These are phyloP conservation scores for Willisornis vidua DNA, from an alignment of 2,113 vertebrate species.

Conservation along the genomic window DNA sequence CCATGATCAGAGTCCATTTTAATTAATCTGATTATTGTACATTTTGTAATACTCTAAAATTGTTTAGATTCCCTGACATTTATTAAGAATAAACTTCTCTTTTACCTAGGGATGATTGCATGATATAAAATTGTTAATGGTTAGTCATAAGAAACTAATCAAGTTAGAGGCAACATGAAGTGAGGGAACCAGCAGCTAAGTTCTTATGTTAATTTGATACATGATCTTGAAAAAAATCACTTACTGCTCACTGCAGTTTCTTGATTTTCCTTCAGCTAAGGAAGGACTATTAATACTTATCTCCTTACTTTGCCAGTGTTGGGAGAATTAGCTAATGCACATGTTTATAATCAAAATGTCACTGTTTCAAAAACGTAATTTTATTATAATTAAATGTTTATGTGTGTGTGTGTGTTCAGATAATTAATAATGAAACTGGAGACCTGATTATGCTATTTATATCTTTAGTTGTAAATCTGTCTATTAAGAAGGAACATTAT, in stretches of 20 bases:
- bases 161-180: slow-evolving; percentile 19
- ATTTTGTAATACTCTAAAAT: slow-evolving; percentile 14
- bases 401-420: neutral
- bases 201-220: slow-evolving; percentile 19
- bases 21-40: slow-evolving; percentile 48
- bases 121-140: slow-evolving; percentile 27
- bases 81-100: slow-evolving; percentile 45
- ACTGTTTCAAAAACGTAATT: neutral
- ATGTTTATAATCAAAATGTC: neutral
- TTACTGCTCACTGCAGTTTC: neutral
- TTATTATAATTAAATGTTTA: neutral
- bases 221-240: neutral
- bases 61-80: slow-evolving; percentile 31
- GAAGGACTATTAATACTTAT: neutral
- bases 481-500: neutral
- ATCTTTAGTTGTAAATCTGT: neutral
- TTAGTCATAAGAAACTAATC: slow-evolving; percentile 53
- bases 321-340: neutral
- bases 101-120: slow-evolving; percentile 13
- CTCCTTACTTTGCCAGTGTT: neutral
- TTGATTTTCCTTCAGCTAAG: neutral
- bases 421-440: neutral
- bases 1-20: slow-evolving; percentile 4
- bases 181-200: neutral
- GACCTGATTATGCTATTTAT: neutral